A percentile compares a stretch with the other conserved stretches of the same genome.
Evolutionary conservation across 1,140 invertebrate species (phyloP).

Genomic region (Cyrtorhinus lividipennis): DNA sequence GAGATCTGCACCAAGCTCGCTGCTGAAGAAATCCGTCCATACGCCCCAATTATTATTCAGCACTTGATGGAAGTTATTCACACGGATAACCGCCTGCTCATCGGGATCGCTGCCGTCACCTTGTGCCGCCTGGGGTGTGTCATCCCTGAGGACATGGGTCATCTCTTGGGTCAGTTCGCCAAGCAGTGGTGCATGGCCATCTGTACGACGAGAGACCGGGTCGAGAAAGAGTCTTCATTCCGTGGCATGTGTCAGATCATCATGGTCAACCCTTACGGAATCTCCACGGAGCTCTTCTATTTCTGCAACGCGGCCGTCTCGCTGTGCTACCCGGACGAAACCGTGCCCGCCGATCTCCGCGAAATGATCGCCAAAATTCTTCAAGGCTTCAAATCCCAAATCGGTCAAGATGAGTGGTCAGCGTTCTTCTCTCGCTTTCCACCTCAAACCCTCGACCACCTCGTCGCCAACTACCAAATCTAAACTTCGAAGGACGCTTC

Average conservation of each 20-base stretch:
- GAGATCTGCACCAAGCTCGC: conserved; percentile 95
- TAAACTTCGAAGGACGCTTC: not conserved
- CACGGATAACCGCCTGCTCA: conserved; percentile 71
- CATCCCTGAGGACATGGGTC: conserved; percentile 98
- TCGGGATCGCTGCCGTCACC: conserved; percentile 85
- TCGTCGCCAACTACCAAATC: conserved; percentile 24
- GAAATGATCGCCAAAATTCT: conserved; percentile 28
- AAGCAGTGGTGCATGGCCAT: conserved; percentile 86
- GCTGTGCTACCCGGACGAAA: conserved; percentile 26
- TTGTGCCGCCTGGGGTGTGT: conserved; percentile 99
- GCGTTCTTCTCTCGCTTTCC: conserved; percentile 28
- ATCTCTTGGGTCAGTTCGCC: conserved; percentile 98
- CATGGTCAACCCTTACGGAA: conserved; percentile 27
- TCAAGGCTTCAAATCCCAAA: conserved; percentile 26
- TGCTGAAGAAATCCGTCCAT: conserved; percentile 83
- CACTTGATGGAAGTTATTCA: conserved; percentile 94
- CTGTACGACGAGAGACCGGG: not conserved
- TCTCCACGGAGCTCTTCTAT: conserved; percentile 28
- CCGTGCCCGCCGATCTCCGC: conserved; percentile 25
- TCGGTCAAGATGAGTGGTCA: conserved; percentile 27
- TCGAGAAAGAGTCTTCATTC: conserved; percentile 12
- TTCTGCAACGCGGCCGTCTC: conserved; percentile 31
- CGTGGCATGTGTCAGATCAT: conserved; percentile 22
- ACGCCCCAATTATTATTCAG: conserved; percentile 75
- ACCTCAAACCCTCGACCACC: conserved; percentile 26